These are phyloP conservation scores for Balearica regulorum DNA, from an alignment of 2,797 vertebrate species.

Conservation along the genomic window DNA sequence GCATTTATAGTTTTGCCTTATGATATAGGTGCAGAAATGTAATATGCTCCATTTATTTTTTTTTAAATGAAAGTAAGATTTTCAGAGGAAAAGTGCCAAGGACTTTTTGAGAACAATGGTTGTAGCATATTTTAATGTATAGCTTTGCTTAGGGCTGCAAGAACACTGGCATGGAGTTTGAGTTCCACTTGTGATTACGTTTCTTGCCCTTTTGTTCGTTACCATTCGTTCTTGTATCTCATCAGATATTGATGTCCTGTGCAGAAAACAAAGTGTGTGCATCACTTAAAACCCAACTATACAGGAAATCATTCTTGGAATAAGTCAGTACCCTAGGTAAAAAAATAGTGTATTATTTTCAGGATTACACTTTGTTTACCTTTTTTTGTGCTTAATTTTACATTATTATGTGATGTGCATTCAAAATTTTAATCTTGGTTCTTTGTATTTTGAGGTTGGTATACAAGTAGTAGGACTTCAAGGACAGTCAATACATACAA, in stretches of 20 bases:
- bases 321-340: constrained; percentile 34
- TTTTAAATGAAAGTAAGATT: neutral
- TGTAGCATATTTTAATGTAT: constrained; percentile 59
- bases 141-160: constrained; percentile 63
- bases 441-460: constrained; percentile 54
- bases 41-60: constrained; percentile 34
- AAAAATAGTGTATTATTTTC: constrained; percentile 41
- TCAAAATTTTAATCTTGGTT: constrained; percentile 58
- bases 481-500: constrained; percentile 25
- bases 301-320: constrained; percentile 41
- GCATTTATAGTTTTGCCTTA: constrained; percentile 62
- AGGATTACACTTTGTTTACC: constrained; percentile 16
- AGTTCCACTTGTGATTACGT: constrained; percentile 40
- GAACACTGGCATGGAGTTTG: constrained; percentile 50
- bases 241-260: constrained; percentile 50
- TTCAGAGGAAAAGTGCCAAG: constrained; percentile 53
- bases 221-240: constrained; percentile 17
- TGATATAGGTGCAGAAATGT: constrained; percentile 49
- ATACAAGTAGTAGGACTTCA: constrained; percentile 42
- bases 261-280: constrained; percentile 37
- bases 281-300: constrained; percentile 33
- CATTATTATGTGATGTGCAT: constrained; percentile 53
- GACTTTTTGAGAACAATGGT: constrained; percentile 35
- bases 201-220: constrained; percentile 30
- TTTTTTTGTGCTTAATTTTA: constrained; percentile 61